Percentiles rank a stretch among this genome's conserved stretches.
Conservation (phyloP, 1,140 invertebrate species). For the Luehdorfia chinensis region DNA sequence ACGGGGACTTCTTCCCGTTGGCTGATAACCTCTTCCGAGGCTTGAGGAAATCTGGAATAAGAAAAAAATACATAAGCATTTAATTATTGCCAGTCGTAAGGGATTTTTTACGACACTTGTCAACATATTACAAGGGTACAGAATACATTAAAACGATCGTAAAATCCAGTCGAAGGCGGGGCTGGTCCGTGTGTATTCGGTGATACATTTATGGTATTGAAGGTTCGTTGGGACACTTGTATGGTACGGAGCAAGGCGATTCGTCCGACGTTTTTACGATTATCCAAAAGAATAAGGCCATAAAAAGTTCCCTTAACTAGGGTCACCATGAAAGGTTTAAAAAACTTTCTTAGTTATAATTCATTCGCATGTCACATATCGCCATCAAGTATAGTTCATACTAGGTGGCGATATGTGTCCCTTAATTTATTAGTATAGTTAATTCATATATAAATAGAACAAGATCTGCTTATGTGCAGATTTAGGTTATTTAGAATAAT, state of each 20-base stretch:
- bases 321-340: not conserved
- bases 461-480: too few relatives aligned
- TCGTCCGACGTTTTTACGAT: conserved; percentile 62
- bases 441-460: too few relatives aligned
- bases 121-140: not conserved
- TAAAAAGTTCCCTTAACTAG: conserved; percentile 40
- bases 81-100: too few relatives aligned
- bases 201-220: conserved; percentile 53
- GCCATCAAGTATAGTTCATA: too few relatives aligned
- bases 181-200: conserved; percentile 35
- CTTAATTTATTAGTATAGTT: too few relatives aligned
- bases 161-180: conserved; percentile 40
- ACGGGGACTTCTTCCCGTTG: conserved; percentile 61
- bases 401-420: too few relatives aligned
- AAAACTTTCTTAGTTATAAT: too few relatives aligned
- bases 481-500: too few relatives aligned
- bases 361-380: too few relatives aligned
- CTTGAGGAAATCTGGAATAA: conserved; percentile 72
- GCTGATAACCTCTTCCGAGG: conserved; percentile 61
- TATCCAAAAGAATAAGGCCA: conserved; percentile 40
- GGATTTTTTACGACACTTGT: too few relatives aligned
- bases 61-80: conserved; percentile 17
- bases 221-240: conserved; percentile 42
- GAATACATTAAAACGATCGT: conserved; percentile 25
- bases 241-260: conserved; percentile 26